Percentiles rank a stretch among this genome's conserved stretches.
Conservation (phyloP, 2,113 vertebrate species). For the Danio rerio region DNA sequence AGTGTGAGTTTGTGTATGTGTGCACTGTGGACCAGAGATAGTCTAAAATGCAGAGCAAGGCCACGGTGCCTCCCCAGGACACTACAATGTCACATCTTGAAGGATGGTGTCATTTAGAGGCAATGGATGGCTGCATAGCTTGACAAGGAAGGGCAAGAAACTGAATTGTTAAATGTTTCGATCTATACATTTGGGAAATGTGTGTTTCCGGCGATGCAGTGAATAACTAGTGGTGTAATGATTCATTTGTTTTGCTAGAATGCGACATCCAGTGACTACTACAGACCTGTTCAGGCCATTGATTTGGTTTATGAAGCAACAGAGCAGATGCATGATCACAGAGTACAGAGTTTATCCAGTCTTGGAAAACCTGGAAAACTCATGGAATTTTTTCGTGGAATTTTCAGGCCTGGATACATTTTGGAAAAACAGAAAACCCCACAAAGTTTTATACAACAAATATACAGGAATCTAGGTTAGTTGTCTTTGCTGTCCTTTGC, state of each 20-base stretch:
- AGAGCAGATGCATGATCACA: no score
- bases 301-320: neutral
- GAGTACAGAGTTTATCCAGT: no score
- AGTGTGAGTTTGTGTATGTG: constrained; percentile 43
- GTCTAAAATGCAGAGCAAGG: constrained; percentile 33
- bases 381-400: no score
- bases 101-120: neutral
- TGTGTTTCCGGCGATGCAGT: neutral
- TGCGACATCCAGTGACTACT: neutral
- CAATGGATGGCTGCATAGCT: neutral
- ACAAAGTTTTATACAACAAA: no score
- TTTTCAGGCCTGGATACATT: no score
- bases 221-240: neutral
- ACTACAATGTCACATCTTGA: constrained; percentile 27
- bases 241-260: neutral
- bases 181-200: constrained; percentile 28
- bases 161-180: neutral
- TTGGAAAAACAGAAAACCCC: no score
- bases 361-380: no score
- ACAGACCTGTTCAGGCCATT: neutral
- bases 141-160: constrained; percentile 5
- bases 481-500: no score
- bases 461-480: no score
- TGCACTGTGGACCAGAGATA: constrained; percentile 8
- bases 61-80: constrained; percentile 21